These are phyloP conservation scores for Albula glossodonta DNA, from an alignment of 2,113 vertebrate species.

Conservation along the genomic window DNA sequence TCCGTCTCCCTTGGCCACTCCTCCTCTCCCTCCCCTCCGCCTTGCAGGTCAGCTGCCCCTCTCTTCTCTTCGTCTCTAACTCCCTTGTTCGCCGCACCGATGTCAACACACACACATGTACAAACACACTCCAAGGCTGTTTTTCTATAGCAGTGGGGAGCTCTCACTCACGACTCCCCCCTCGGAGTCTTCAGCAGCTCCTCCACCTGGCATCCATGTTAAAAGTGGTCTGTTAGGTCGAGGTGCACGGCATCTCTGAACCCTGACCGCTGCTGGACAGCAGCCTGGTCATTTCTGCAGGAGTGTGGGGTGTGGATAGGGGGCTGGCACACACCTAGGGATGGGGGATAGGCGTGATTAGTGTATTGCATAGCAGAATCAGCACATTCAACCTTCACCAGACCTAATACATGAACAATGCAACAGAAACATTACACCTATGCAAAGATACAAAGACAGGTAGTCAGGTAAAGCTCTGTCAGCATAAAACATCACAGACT, in stretches of 20 bases:
- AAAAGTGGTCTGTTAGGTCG: not conserved
- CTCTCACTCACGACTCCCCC: not conserved
- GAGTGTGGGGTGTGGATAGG: not conserved
- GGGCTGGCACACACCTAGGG: conserved; percentile 19
- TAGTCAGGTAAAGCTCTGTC: not conserved
- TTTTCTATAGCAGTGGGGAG: not conserved
- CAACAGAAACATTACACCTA: not conserved
- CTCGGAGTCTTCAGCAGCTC: conserved; percentile 28
- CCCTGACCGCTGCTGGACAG: conserved; percentile 38
- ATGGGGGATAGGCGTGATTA: not conserved
- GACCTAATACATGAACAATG: not conserved
- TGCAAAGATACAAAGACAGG: too few species aligned
- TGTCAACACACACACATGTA: not conserved
- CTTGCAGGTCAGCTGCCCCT: conserved; percentile 14
- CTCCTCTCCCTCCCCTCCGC: not conserved
- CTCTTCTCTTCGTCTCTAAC: not conserved
- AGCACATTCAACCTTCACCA: not conserved
- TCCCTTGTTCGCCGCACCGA: not conserved
- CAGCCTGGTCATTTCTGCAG: conserved; percentile 36
- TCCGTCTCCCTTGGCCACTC: not conserved
- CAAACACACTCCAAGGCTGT: not conserved
- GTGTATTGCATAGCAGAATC: not conserved
- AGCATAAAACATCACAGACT: not conserved
- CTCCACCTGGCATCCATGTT: conserved; percentile 26
- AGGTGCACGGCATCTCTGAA: conserved; percentile 39